Conservation (phyloP, 2,797 vertebrate genomes). For the Melanotaenia trifasciata region DNA sequence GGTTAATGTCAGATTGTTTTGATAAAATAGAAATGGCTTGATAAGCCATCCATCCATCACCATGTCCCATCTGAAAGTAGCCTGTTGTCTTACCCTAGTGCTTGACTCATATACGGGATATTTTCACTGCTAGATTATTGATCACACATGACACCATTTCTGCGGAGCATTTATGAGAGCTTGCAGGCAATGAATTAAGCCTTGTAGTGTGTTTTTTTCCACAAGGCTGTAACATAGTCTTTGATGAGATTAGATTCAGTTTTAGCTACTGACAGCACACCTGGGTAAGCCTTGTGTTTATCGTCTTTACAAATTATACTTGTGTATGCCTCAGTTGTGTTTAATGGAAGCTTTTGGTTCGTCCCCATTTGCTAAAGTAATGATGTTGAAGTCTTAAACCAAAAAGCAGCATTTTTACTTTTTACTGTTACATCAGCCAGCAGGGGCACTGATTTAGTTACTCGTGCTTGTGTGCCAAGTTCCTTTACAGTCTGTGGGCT, state of each 20-base stretch:
- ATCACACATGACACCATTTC: constrained; percentile 21
- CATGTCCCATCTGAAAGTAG: constrained; percentile 33
- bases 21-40: not conserved
- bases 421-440: not conserved
- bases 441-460: constrained; percentile 30
- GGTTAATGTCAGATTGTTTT: too few species aligned
- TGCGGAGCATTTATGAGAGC: constrained; percentile 20
- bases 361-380: not conserved
- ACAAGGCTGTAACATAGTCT: constrained; percentile 7
- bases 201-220: constrained; percentile 10
- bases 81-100: constrained; percentile 19
- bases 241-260: not conserved
- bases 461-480: constrained; percentile 13
- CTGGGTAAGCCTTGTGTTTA: not conserved
- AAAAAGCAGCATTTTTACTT: not conserved
- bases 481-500: not conserved
- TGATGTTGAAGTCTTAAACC: not conserved
- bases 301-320: not conserved
- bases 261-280: not conserved
- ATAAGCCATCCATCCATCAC: constrained; percentile 25
- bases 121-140: constrained; percentile 18
- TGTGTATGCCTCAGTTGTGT: not conserved
- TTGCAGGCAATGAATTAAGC: constrained; percentile 16
- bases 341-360: not conserved
- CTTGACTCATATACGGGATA: constrained; percentile 28